These are phyloP conservation scores for Cylloceria caligata DNA, from an alignment of 2,888 invertebrate species.

Conservation along the genomic window DNA sequence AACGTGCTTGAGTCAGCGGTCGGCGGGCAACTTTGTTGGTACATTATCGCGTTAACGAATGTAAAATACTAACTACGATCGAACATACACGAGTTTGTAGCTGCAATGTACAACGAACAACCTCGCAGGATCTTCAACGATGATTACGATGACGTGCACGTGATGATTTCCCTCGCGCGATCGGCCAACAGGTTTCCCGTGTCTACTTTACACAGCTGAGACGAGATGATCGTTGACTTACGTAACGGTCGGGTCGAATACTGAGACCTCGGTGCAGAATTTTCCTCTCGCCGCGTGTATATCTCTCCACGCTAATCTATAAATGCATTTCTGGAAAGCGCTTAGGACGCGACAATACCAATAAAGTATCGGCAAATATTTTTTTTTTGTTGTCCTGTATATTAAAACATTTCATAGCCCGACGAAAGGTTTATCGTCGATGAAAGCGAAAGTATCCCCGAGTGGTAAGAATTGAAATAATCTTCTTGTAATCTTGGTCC, in stretches of 20 bases:
- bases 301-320: slow-evolving; percentile 23
- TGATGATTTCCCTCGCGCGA: slow-evolving; percentile 70
- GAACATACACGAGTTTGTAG: slow-evolving; percentile 10
- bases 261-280: slow-evolving; percentile 63
- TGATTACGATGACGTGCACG: slow-evolving; percentile 67
- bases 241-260: slow-evolving; percentile 70
- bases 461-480: background rate
- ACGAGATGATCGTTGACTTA: slow-evolving; percentile 69
- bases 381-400: background rate
- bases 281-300: slow-evolving; percentile 32
- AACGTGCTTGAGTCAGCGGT: slow-evolving; percentile 14
- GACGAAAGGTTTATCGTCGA: background rate
- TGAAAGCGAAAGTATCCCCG: slow-evolving; percentile 1
- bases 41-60: slow-evolving; percentile 56
- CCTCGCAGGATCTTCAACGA: slow-evolving; percentile 45
- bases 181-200: slow-evolving; percentile 75
- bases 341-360: slow-evolving; percentile 16
- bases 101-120: slow-evolving; percentile 28
- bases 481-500: background rate
- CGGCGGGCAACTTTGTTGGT: slow-evolving; percentile 35
- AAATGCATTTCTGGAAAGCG: slow-evolving; percentile 6
- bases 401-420: background rate
- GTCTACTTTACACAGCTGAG: slow-evolving; percentile 37
- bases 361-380: background rate
- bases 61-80: slow-evolving; percentile 45